Base-by-base conservation (phyloP, 92 coral and sea anemone genomes). In the Parazoanthus atlanticus region DNA sequence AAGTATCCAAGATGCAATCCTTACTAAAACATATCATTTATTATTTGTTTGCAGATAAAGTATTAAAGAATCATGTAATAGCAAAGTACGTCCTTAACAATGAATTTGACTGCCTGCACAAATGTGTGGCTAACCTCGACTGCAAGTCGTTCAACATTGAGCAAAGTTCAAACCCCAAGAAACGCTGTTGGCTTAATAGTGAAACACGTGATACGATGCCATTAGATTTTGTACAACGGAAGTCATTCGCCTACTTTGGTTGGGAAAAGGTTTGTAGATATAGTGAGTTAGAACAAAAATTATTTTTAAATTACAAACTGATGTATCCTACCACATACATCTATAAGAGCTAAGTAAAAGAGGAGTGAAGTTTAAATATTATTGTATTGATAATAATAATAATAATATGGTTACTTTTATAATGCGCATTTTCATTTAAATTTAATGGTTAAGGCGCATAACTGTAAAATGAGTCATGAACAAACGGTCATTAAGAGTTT, bases 151-250 rank as follows among this genome's bases (percentile, higher is more conserved):
- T 84, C 16, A 84, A 84, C 43, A 70, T 84, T 49, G 87, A 84
- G 9, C 78, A 70, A 70, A 65, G 30, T 46, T 19, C 77, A 46
- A 70, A 61, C 16, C 13, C 36, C 52, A 84, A 1, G 26, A 84
- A 84, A 43, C 77, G 30, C 3, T 84, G 87, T 56, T 84, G 78
- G 87, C 56, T 84, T 29, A 84, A 70, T 74, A 49, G 64, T 34
- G 87, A 84, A 31, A 84, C 87, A 43, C 64, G 87, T 15, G 78
- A 84, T 25, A 69, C 87, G 40, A 84, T 21, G 40, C 87, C 87
- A 29, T 30, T 10, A n/a, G 87, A 84, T 19, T 70, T 84, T 43
- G 52, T 84, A 30, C 19, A 84, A 8, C 17, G 23, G 43, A 43
- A 29, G 43, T 84, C 87, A 11, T 84, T 84, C 64, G 87, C 87